These are phyloP conservation scores for Cassiopea andromeda DNA, from an alignment of 30 jellyfish, hydroid and myxozoan genomes.

Conservation along the genomic window DNA sequence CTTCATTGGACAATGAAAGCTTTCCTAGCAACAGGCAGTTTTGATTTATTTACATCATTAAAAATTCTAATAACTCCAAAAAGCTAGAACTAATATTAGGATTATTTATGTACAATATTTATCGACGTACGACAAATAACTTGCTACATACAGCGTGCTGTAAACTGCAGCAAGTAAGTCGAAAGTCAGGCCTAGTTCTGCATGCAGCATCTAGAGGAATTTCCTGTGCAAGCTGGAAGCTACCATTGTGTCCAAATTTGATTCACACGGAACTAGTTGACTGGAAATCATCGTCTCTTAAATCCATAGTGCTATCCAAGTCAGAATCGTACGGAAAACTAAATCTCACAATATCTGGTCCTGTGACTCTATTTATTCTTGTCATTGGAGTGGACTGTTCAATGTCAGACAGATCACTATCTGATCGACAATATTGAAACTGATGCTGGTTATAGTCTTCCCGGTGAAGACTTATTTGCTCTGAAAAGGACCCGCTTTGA, in stretches of 20 bases:
- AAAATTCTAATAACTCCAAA: no score
- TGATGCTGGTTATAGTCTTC: not conserved
- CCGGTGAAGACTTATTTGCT: constrained; percentile 20
- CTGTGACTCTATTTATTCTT: not conserved
- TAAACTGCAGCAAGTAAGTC: no score
- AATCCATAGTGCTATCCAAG: constrained; percentile 6
- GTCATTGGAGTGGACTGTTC: not conserved
- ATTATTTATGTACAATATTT: no score
- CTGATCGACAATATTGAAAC: not conserved
- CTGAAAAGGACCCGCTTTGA: constrained; percentile 29
- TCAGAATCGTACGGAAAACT: constrained; percentile 26
- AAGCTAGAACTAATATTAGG: no score
- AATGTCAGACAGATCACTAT: not conserved
- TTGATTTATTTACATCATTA: no score
- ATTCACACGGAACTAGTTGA: constrained; percentile 6
- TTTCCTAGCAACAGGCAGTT: no score
- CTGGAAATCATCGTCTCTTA: constrained; percentile 3
- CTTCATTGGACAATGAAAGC: no score
- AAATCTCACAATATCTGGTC: constrained; percentile 14
- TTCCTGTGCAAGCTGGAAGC: not conserved
- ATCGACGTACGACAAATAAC: no score
- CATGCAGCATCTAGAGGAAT: not conserved
- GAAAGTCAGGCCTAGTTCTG: not conserved
- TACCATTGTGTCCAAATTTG: not conserved
- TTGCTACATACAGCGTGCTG: no score